A percentile compares a stretch with the other conserved stretches of the same genome.
Conservation (phyloP, 2,797 vertebrate genomes). For the Galaxias olidus region DNA sequence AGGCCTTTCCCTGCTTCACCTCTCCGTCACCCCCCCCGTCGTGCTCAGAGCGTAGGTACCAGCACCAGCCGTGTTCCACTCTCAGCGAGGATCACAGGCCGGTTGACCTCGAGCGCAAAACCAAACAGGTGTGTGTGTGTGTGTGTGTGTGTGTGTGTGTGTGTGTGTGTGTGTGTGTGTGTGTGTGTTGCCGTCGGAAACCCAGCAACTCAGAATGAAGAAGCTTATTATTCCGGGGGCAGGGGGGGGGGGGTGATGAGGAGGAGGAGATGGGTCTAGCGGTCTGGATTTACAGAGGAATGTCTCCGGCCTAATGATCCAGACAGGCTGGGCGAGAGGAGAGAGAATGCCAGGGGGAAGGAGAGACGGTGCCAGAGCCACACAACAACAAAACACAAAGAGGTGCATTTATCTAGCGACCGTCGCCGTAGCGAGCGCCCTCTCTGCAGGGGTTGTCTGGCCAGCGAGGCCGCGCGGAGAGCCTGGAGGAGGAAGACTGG, state of each 20-base stretch:
- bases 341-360: conserved; percentile 34
- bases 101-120: too few species aligned
- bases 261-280: conserved; percentile 33
- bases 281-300: conserved; percentile 60
- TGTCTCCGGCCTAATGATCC: conserved; percentile 61
- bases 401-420: conserved; percentile 32
- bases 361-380: conserved; percentile 22
- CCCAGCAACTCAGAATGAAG: conserved; percentile 41
- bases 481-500: background rate
- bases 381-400: conserved; percentile 37
- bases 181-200: conserved; percentile 16
- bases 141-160: background rate
- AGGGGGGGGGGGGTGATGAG: conserved; percentile 26
- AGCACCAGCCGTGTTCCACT: too few species aligned
- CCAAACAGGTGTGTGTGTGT: background rate
- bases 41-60: too few species aligned
- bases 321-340: conserved; percentile 61
- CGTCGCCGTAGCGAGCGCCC: conserved; percentile 39
- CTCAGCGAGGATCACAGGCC: too few species aligned
- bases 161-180: background rate
- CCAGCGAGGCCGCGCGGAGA: background rate
- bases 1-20: too few species aligned
- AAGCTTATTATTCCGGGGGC: conserved; percentile 56
- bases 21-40: too few species aligned
- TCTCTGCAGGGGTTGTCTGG: conserved; percentile 24